Base-by-base conservation (phyloP, 2,797 vertebrate genomes). In the Sus cebifrons region DNA sequence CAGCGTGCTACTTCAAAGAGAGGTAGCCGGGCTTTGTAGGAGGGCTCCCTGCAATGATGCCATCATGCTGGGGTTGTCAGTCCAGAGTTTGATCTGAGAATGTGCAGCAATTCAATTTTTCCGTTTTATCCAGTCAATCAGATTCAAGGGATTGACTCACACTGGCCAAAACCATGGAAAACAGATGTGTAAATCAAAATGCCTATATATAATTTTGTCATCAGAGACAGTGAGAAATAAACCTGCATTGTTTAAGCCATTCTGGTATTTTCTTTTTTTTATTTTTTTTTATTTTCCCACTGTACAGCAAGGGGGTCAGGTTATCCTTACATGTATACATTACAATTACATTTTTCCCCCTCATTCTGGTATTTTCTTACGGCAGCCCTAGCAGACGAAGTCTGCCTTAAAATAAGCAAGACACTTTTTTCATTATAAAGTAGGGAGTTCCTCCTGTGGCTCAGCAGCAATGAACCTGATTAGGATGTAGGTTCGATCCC, bases 91-190 rank as follows among this genome's bases (percentile, higher is more conserved):
- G 36, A 56, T 23, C 27, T 64, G 92, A 86, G 70, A 40, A 40
- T 32, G 20, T 78, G 27, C 21, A 83, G 75, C 32, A 82, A 78
- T 83, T 92, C 32, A 23, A 13, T 56, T 67, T 91, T 86, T 73
- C 68, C 27, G 44, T 17, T 89, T 94, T 29, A 68, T n/a, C 49
- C 52, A 75, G 17, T 71, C 88, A 62, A 23, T 82, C n/a, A 11
- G 23, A 82, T 75, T 90, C 44, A 49, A 21, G 14, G 20, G 68
- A 49, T 20, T 83, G 86, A 71, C 17, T 89, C 74, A 60, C 70
- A 49, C 11, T 88, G 36, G 36, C 83, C 89, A 49, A 94, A 85
- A 54, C 71, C 60, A 67, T 67, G 52, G 71, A 65, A 94, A 90
- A 73, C 73, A 54, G 40, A 74, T 74, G 3, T 71, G n/a, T 62